phyloP scores from a whole-genome alignment of 2,888 invertebrate species.

The Rhopalosiphum nymphaeae region DNA sequence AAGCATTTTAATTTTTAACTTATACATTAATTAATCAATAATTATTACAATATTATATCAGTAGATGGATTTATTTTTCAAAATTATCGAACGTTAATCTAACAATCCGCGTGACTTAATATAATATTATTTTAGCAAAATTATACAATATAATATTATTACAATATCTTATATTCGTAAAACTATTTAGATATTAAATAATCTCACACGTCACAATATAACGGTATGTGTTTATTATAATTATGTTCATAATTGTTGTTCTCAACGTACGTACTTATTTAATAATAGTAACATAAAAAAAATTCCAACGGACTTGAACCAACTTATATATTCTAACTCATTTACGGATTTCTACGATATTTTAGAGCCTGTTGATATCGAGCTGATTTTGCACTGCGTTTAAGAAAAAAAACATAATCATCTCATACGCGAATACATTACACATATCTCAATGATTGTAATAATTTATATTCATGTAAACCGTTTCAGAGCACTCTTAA shows the following conservation, averaged over 20 bases:
- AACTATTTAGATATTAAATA: neutral
- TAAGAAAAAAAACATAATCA: slow-evolving; percentile 4
- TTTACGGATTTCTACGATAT: neutral
- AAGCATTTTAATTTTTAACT: neutral
- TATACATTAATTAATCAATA: neutral
- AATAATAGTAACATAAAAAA: neutral
- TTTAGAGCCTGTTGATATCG: slow-evolving; percentile 12
- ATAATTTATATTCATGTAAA: slow-evolving; percentile 25
- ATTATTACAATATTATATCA: neutral
- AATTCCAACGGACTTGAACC: neutral
- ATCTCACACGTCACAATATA: neutral
- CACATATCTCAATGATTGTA: slow-evolving; percentile 10
- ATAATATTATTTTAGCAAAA: neutral
- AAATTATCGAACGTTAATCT: neutral
- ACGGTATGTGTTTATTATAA: neutral
- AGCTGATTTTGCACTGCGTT: slow-evolving; percentile 45
- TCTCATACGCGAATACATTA: neutral
- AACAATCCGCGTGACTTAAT: neutral
- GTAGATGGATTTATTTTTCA: neutral
- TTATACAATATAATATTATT: neutral
- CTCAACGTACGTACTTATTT: neutral
- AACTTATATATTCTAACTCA: neutral
- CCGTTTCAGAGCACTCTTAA: slow-evolving; percentile 36
- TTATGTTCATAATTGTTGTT: neutral
- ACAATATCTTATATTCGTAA: neutral